phyloP scores from a whole-genome alignment of 2,888 invertebrate genomes.

The Trachelus troglodyta region DNA sequence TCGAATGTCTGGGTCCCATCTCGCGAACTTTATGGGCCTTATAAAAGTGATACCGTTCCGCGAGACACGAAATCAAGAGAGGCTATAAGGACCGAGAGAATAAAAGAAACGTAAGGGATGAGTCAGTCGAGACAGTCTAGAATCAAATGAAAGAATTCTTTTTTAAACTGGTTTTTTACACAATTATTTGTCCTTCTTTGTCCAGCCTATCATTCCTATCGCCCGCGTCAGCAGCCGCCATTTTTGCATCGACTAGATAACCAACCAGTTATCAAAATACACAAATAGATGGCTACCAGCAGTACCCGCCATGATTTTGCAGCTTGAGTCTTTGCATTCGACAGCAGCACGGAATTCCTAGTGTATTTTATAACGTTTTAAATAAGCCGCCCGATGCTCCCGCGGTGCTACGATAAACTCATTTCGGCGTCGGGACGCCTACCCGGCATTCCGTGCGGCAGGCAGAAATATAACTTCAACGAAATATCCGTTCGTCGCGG shows the following conservation, averaged over 20 bases:
- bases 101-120: not conserved
- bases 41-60: constrained; percentile 57
- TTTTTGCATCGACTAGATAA: not conserved
- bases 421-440: not conserved
- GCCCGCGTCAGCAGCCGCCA: not conserved
- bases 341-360: not conserved
- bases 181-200: not conserved
- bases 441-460: not conserved
- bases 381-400: not conserved
- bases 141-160: not conserved
- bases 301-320: not conserved
- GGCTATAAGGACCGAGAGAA: not conserved
- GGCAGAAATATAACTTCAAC: not conserved
- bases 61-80: constrained; percentile 15
- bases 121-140: not conserved
- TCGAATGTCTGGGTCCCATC: constrained; percentile 27
- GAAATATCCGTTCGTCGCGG: not conserved
- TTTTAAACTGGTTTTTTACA: not conserved
- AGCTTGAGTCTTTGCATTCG: not conserved
- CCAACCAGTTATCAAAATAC: not conserved
- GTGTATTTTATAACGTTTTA: not conserved
- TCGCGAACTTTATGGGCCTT: constrained; percentile 58
- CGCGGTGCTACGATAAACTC: not conserved
- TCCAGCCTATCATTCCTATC: not conserved
- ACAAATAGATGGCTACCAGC: not conserved